A percentile compares a stretch with the other conserved stretches of the same genome.
Conservation (phyloP, 2,797 vertebrate species). For the Ispidina lecontei region DNA sequence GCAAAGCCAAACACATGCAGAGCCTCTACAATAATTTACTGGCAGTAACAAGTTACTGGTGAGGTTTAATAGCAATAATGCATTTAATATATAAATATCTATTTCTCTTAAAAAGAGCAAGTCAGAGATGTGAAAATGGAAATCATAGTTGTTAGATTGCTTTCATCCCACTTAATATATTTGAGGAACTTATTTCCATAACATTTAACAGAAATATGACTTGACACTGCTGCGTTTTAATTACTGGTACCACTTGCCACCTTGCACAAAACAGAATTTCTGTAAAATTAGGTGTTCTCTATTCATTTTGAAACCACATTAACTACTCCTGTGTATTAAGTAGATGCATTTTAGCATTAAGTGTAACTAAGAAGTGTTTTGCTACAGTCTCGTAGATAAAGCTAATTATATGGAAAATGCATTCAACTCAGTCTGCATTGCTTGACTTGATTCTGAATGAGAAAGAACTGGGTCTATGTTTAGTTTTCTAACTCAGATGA, state of each 20-base stretch:
- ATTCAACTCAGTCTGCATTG: not conserved
- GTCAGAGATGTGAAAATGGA: not conserved
- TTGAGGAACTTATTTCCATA: not conserved
- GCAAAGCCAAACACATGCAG: not conserved
- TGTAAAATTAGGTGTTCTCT: not conserved
- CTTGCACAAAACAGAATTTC: not conserved
- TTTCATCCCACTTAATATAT: not conserved
- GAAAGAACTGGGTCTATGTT: not conserved
- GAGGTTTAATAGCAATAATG: not conserved
- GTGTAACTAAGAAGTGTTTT: not conserved
- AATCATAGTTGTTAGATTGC: not conserved
- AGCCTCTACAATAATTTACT: not conserved
- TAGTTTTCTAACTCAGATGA: not conserved
- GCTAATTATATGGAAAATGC: conserved; percentile 8
- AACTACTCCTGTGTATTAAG: not conserved
- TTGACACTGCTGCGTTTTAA: not conserved
- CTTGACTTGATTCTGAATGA: conserved; percentile 5
- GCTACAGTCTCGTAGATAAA: not conserved
- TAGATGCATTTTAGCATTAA: not conserved
- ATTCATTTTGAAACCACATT: not conserved
- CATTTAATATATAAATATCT: not conserved
- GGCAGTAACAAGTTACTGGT: not conserved
- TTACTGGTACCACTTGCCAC: not conserved
- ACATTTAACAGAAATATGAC: not conserved
- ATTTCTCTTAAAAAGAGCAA: not conserved